Conservation (phyloP, 2,888 invertebrate genomes). For the Drosophila anceps region DNA sequence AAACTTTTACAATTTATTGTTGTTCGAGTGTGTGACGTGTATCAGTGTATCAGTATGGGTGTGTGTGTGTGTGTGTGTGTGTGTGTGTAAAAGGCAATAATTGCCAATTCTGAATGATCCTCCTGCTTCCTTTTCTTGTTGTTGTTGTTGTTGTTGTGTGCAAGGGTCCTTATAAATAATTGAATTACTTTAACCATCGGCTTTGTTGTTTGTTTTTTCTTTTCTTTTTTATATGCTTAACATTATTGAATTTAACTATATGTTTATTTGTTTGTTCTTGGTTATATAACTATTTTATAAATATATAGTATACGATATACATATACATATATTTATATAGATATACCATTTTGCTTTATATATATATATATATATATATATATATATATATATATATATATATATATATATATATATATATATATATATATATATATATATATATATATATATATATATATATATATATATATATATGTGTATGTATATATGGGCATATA, state of each 20-base stretch:
- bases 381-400: conserved; percentile 13
- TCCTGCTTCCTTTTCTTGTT: conserved; percentile 25
- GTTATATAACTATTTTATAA: conserved; percentile 73
- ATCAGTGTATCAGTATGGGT: no score
- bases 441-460: conserved; percentile 43
- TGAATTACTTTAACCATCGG: conserved; percentile 64
- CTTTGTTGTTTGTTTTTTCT: conserved; percentile 36
- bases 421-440: conserved; percentile 40
- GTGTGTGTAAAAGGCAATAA: conserved; percentile 46
- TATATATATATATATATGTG: conserved; percentile 22
- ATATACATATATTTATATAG: conserved; percentile 41
- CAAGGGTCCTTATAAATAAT: conserved; percentile 73
- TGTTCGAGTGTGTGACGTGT: conserved; percentile 37
- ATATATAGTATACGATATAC: conserved; percentile 48
- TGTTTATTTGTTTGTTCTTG: conserved; percentile 80
- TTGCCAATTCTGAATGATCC: conserved; percentile 53
- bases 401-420: conserved; percentile 31
- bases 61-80: conserved; percentile 14
- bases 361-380: conserved; percentile 33
- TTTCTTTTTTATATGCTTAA: conserved; percentile 64
- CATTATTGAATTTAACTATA: conserved; percentile 78
- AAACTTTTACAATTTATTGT: conserved; percentile 65
- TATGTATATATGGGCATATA: conserved; percentile 46
- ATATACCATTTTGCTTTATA: conserved; percentile 12
- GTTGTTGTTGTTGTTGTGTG: conserved; percentile 35